A percentile compares a stretch with the other conserved stretches of the same genome.
Conservation (phyloP, 2,888 invertebrate species). For the Arrhopalites spinosus region DNA sequence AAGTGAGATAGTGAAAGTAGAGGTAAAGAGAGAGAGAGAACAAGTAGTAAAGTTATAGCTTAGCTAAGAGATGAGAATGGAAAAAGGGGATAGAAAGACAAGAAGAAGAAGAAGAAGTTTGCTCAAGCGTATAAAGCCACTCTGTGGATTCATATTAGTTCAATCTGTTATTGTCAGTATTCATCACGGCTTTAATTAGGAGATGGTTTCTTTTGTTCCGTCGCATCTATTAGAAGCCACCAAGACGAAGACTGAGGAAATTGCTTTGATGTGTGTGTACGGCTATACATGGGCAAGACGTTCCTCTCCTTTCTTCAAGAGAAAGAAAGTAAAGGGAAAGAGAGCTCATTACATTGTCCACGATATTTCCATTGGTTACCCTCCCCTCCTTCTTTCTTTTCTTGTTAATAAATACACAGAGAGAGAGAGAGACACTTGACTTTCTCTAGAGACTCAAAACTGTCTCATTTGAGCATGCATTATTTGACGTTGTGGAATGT, state of each 20-base stretch:
- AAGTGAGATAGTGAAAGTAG: not conserved
- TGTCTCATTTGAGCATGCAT: not conserved
- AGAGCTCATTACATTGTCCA: no score
- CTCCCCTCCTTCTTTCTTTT: no score
- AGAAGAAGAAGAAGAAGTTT: not conserved
- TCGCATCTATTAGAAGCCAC: not conserved
- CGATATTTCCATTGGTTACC: no score
- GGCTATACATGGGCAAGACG: not conserved
- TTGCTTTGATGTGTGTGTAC: slow-evolving; percentile 1
- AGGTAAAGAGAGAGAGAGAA: not conserved
- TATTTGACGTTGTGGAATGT: not conserved
- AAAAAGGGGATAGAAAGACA: no score
- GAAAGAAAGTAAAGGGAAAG: not conserved
- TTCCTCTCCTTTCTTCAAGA: not conserved
- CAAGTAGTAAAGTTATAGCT: not conserved
- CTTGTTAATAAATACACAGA: not conserved
- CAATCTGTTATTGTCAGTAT: slow-evolving; percentile 27
- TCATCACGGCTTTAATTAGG: slow-evolving; percentile 23
- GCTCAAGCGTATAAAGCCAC: not conserved
- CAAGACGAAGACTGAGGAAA: not conserved
- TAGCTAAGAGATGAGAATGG: not conserved
- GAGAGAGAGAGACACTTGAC: not conserved
- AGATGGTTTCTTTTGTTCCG: not conserved
- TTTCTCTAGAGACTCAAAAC: not conserved
- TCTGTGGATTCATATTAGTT: slow-evolving; percentile 23